Evolutionary conservation across 2,113 vertebrate genomes (phyloP).

Genomic region (Nyctibius bracteatus): DNA sequence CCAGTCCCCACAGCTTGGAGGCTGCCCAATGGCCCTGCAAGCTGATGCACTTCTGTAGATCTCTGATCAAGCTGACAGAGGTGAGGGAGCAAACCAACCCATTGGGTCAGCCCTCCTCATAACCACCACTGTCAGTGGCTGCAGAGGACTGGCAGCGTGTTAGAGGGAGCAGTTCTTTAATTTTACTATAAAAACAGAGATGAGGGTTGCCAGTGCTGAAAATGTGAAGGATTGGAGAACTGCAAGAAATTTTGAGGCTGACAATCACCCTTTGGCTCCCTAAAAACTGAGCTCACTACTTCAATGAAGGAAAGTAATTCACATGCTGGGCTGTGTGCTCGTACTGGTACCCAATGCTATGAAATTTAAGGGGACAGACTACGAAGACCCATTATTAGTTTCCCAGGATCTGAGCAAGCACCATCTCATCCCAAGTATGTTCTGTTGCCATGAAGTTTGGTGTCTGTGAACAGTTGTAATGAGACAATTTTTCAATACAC

Average conservation of each 20-base stretch:
- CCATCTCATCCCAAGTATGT: not conserved
- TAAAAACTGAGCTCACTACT: not conserved
- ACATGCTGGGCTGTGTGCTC: rapidly evolving
- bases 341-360: no score
- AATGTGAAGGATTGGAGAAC: not conserved
- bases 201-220: not conserved
- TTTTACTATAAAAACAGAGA: not conserved
- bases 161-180: not conserved
- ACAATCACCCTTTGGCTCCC: not conserved
- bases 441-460: not conserved
- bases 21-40: not conserved
- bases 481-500: not conserved
- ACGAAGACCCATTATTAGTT: not conserved
- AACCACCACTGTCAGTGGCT: not conserved
- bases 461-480: not conserved
- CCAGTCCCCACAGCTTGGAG: rapidly evolving
- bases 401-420: not conserved
- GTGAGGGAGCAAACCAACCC: not conserved
- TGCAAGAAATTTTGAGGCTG: not conserved
- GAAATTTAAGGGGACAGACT: not conserved
- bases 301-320: not conserved
- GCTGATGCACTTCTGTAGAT: no score
- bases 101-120: not conserved
- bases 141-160: not conserved
- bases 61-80: rapidly evolving